These are phyloP conservation scores for Diplogasteroides magnus DNA, from an alignment of 1,140 invertebrate genomes.

Conservation along the genomic window DNA sequence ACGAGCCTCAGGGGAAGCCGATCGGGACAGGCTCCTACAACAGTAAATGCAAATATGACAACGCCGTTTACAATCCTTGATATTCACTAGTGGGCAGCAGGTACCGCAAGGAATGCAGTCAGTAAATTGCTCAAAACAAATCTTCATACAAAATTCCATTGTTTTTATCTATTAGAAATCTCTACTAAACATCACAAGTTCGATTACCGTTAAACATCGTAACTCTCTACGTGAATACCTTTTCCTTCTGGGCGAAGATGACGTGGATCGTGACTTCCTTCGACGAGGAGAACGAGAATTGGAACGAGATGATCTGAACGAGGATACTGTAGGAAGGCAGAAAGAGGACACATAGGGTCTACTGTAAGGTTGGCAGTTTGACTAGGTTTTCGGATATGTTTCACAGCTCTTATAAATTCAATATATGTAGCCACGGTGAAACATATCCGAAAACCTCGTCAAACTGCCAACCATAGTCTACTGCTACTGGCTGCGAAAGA, in stretches of 20 bases:
- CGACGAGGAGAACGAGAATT: slow-evolving; percentile 4
- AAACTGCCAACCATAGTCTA: too few species aligned
- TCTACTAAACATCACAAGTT: neutral
- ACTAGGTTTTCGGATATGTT: too few species aligned
- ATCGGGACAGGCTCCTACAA: neutral
- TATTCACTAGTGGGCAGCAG: neutral
- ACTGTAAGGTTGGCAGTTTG: too few species aligned
- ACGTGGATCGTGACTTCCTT: slow-evolving; percentile 6
- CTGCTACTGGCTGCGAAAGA: too few species aligned
- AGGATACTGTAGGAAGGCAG: too few species aligned
- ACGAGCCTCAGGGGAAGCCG: neutral
- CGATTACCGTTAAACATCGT: neutral
- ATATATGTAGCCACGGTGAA: too few species aligned
- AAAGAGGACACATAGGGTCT: too few species aligned
- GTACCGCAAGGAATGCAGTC: neutral
- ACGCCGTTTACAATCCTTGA: neutral
- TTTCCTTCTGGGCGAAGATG: neutral
- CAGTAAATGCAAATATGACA: neutral
- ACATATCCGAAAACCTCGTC: too few species aligned
- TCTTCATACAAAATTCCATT: neutral
- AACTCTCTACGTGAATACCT: neutral
- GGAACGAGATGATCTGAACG: neutral
- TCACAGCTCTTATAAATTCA: too few species aligned
- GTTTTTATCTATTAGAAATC: neutral
- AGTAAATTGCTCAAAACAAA: neutral